Evolutionary conservation across 2,113 vertebrate genomes (phyloP), one percentile per base, ranked within the genome.

Genomic region (Pipa parva): DNA sequence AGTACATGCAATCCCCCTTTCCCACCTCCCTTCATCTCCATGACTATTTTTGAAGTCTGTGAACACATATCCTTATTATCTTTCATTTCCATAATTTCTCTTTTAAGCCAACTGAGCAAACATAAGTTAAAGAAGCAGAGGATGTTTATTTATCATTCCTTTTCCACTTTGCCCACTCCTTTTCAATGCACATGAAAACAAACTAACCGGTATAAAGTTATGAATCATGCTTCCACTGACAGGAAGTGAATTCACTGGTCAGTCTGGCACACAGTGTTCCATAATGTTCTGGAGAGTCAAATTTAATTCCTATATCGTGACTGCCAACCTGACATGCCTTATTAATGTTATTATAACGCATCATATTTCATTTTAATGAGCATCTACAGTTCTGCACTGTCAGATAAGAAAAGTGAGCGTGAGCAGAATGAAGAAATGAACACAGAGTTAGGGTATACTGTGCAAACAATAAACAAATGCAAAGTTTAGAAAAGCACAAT

Each of bases 311-410:
- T 63, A 45, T 59, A 21, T n/a, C 2, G 2, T n/a, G 63, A 70
- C 50, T 62, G 7, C 55, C 48, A 60, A 25, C 33, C 15, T 42
- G 21, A 17, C 63, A 10, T 10, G 13, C n/a, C 0, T 31, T 48
- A 49, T 50, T 45, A 20, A 2, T 26, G 73, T 48, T 73, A 48
- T 59, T 71, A 69, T 63, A 26, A 24, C 29, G 51, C 39, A 46
- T 56, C 18, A 39, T 42, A 55, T 29, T 33, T 54, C 26, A 59
- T 55, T 31, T 55, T 13, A 31, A 68, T 17, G 72, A 42, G 37
- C 67, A 1, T 57, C 63, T n/a, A n/a, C n/a, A n/a, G n/a, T n/a
- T n/a, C n/a, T n/a, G n/a, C n/a, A n/a, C n/a, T n/a, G n/a, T n/a
- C n/a, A n/a, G n/a, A n/a, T n/a, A n/a, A n/a, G n/a, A n/a, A n/a